Evolutionary conservation across 2,113 vertebrate genomes (phyloP).

Genomic region (Ctenodactylus gundi): DNA sequence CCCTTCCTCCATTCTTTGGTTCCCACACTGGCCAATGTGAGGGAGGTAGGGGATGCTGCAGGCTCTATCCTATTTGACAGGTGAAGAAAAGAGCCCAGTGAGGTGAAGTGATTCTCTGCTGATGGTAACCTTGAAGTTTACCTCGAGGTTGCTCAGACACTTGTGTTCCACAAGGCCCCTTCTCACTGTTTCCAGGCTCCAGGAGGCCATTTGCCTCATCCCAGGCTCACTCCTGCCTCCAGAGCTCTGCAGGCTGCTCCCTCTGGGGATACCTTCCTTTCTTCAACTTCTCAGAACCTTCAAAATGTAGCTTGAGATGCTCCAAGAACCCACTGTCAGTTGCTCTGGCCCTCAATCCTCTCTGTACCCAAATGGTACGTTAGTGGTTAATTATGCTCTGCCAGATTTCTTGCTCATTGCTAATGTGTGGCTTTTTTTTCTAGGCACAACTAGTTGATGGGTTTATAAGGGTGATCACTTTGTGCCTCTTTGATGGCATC

Average conservation of each 20-base stretch:
- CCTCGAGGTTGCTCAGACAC: no score
- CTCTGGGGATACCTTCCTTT: neutral
- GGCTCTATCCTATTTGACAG: neutral
- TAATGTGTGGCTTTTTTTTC: neutral
- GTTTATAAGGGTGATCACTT: neutral
- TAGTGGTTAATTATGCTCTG: neutral
- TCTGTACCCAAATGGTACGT: constrained; percentile 15
- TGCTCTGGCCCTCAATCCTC: neutral
- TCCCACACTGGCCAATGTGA: neutral
- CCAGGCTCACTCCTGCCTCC: neutral
- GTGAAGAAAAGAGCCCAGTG: neutral
- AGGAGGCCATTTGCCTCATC: accelerated
- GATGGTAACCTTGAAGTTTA: neutral
- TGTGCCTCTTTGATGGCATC: neutral
- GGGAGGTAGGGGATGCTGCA: neutral
- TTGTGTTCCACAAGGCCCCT: accelerated
- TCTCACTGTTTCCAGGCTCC: neutral
- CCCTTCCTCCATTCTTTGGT: neutral
- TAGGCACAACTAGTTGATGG: neutral
- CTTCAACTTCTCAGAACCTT: neutral
- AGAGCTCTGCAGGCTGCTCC: neutral
- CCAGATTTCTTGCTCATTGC: constrained; percentile 9
- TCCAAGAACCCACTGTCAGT: neutral
- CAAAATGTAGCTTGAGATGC: neutral
- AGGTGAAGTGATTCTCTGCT: neutral